Base-by-base conservation (phyloP, 2,888 invertebrate genomes). In the Tenthredo amoena region DNA sequence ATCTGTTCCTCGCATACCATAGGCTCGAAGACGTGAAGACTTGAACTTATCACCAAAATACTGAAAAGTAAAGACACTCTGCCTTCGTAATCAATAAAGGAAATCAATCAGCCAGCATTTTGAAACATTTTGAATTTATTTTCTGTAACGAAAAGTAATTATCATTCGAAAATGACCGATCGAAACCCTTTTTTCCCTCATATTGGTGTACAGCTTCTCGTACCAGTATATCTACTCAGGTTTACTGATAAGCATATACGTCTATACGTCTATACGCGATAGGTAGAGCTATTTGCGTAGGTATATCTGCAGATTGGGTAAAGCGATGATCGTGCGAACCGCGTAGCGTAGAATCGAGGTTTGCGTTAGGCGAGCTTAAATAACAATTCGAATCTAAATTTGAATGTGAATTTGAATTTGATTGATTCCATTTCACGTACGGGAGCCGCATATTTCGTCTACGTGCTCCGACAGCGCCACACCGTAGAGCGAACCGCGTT, bases 351-450 rank as follows among this genome's bases (percentile, higher is more conserved):
- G 62, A 40, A 50, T 77, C 37, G 40, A 40, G 37, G 26, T 12
- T 37, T 21, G 37, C n/a, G 62, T 81, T 81, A 62, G 81, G 81
- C 81, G 62, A 50, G 81, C 81, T 81, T 81, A 81, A 58, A 81
- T 62, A 81, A 81, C 81, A 81, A 81, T 81, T 81, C 62, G 81
- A 77, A 77, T 77, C 72, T 79, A n/a, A 85, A 34, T 55, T 62
- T 77, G 34, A 83, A 58, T 71, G 21, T 84, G 76, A 82, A 90
- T 90, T 89, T 87, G 87, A 87, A 90, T 92, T 92, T 92, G 91
- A 92, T 92, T 91, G 92, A 92, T 92, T 91, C 88, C 87, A 87
- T 88, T 88, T 88, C 87, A 77, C 84, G 79, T 43, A 82, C 86
- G 87, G 86, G 87, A 87, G 87, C 87, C 88, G 86, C 90, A 89